phyloP scores from a whole-genome alignment of 2,888 invertebrate genomes.

The Myopa testacea region DNA sequence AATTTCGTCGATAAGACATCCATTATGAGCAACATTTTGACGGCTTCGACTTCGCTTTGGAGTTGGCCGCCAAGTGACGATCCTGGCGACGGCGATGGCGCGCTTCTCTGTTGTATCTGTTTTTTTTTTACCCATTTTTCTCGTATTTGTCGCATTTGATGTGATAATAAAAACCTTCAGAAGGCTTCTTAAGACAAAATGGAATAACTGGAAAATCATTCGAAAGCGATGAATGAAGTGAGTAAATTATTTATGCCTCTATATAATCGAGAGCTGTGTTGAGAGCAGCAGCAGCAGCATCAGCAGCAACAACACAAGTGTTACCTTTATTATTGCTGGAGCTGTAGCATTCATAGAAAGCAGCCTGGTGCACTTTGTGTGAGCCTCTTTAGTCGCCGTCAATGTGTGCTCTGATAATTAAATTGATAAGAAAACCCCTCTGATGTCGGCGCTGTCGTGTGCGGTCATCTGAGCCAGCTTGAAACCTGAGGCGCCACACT shows the following conservation, averaged over 20 bases:
- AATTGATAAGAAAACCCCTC: slow-evolving; percentile 51
- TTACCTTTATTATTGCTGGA: no score
- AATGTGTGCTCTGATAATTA: slow-evolving; percentile 55
- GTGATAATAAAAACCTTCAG: slow-evolving; percentile 45
- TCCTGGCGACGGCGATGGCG: slow-evolving; percentile 30
- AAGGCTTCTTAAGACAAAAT: slow-evolving; percentile 21
- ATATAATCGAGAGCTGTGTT: not conserved
- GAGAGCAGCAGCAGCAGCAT: not conserved
- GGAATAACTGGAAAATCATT: slow-evolving; percentile 10
- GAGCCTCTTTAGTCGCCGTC: slow-evolving; percentile 45
- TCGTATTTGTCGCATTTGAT: slow-evolving; percentile 51
- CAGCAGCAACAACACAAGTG: not conserved
- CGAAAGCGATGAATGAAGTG: slow-evolving; percentile 22
- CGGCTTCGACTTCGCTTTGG: slow-evolving; percentile 61
- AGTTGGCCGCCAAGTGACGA: slow-evolving; percentile 55
- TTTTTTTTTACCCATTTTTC: slow-evolving; percentile 36
- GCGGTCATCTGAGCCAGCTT: slow-evolving; percentile 7
- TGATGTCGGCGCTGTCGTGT: slow-evolving; percentile 11
- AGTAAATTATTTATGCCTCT: slow-evolving; percentile 21
- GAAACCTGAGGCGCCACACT: slow-evolving; percentile 56
- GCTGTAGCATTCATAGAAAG: no score
- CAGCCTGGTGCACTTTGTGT: not conserved
- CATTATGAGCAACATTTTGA: slow-evolving; percentile 66
- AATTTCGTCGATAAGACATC: slow-evolving; percentile 62
- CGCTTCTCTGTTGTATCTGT: slow-evolving; percentile 32